Evolutionary conservation across 2,888 invertebrate genomes (phyloP).

Genomic region (Flexamia atlantica): DNA sequence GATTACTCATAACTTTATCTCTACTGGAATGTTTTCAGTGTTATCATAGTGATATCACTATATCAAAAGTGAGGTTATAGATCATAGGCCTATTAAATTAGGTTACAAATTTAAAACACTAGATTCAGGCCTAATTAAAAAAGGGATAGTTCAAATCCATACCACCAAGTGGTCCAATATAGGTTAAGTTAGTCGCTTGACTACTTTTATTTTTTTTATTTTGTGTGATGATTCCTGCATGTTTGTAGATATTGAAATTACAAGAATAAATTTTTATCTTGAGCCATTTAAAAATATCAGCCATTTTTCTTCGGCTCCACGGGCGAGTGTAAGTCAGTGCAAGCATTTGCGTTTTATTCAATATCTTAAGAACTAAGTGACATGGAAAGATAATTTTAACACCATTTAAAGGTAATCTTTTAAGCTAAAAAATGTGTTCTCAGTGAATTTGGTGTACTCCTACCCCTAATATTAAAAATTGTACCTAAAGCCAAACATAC

Average conservation of each 20-base stretch:
- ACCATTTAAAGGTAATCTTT: background rate
- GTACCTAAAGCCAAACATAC: background rate
- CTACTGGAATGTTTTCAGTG: too few relatives aligned
- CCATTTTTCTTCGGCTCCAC: background rate
- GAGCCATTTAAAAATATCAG: background rate
- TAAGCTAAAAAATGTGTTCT: slow-evolving; percentile 6
- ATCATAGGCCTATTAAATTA: too few relatives aligned
- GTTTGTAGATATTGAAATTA: background rate
- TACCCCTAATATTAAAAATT: background rate
- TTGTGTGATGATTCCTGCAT: background rate
- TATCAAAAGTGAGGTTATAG: too few relatives aligned
- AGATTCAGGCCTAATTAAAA: too few relatives aligned
- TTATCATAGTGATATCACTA: too few relatives aligned
- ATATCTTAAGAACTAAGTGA: background rate
- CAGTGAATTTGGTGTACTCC: background rate
- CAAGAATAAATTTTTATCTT: slow-evolving; percentile 1
- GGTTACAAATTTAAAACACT: too few relatives aligned
- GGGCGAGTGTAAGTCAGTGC: background rate
- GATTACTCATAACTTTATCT: too few relatives aligned
- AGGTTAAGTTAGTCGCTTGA: background rate
- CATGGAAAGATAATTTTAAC: slow-evolving; percentile 7
- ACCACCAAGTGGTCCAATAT: too few relatives aligned
- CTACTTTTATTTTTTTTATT: background rate
- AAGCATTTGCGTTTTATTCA: background rate
- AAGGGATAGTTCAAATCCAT: too few relatives aligned